phyloP scores from a whole-genome alignment of 2,113 vertebrate species.

The Spea multiplicata region DNA sequence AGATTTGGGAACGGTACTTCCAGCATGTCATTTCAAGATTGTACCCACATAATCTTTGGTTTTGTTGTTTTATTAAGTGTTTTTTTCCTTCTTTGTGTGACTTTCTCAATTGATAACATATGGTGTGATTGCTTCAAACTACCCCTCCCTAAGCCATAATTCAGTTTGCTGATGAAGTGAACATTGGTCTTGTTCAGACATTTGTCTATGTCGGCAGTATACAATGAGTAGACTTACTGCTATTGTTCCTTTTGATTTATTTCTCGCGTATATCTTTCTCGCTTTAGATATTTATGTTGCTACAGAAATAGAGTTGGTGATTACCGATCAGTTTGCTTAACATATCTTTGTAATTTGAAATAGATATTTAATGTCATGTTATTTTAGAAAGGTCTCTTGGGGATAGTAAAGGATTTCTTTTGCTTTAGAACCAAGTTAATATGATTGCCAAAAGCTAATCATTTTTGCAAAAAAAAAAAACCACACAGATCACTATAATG shows the following conservation, averaged over 20 bases:
- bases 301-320: neutral
- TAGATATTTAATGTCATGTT: too few relatives aligned
- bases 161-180: conserved; percentile 21
- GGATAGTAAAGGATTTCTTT: too few relatives aligned
- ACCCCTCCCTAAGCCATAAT: neutral
- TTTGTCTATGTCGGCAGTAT: conserved; percentile 11
- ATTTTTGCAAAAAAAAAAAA: too few relatives aligned
- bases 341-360: too few relatives aligned
- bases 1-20: too few relatives aligned
- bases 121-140: conserved; percentile 11
- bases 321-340: too few relatives aligned
- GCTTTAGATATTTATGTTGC: neutral
- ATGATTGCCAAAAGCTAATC: too few relatives aligned
- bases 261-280: neutral
- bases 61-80: neutral
- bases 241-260: conserved; percentile 16
- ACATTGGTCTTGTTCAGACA: conserved; percentile 12
- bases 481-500: too few relatives aligned
- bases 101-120: conserved; percentile 13
- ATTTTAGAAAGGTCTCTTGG: too few relatives aligned
- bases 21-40: too few relatives aligned
- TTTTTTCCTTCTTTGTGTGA: conserved; percentile 7
- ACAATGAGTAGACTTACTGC: conserved; percentile 2
- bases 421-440: too few relatives aligned
- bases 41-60: neutral